A percentile compares a stretch with the other conserved stretches of the same genome.
Evolutionary conservation across 2,888 invertebrate species (phyloP).

Genomic region (Drosophila mimica): DNA sequence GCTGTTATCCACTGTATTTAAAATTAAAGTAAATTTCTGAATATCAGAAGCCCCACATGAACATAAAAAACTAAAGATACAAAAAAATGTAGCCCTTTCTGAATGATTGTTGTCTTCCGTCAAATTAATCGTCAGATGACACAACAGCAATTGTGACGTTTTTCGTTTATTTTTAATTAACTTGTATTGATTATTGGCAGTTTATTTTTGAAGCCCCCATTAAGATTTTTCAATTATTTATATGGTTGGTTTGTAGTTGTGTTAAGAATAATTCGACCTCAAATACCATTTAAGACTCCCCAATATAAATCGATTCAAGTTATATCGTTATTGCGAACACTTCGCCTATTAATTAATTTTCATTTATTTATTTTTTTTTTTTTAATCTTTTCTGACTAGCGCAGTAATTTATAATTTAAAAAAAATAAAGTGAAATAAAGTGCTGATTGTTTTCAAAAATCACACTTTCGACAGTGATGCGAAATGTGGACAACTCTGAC

Average conservation of each 20-base stretch:
- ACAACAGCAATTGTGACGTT: background rate
- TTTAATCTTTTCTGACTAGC: background rate
- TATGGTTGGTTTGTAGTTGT: background rate
- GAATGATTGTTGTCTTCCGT: background rate
- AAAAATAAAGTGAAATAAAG: background rate
- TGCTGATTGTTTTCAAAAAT: background rate
- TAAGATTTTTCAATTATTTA: background rate
- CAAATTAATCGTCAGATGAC: background rate
- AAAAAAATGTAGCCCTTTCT: background rate
- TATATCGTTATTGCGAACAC: background rate
- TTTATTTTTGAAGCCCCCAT: background rate
- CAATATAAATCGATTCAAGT: background rate
- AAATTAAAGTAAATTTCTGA: background rate
- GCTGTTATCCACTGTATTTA: background rate
- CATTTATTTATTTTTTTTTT: background rate
- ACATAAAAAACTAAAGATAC: background rate
- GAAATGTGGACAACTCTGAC: constrained; percentile 6
- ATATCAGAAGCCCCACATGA: background rate
- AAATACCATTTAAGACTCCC: background rate
- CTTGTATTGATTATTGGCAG: background rate
- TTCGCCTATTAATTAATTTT: background rate
- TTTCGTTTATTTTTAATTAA: background rate
- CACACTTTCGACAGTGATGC: background rate
- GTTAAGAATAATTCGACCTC: background rate
- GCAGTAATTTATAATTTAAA: background rate